Percentiles rank a stretch among this genome's conserved stretches.
Evolutionary conservation across 92 coral and sea anemone species (phyloP).

Genomic region (Zoanthus solanderi): DNA sequence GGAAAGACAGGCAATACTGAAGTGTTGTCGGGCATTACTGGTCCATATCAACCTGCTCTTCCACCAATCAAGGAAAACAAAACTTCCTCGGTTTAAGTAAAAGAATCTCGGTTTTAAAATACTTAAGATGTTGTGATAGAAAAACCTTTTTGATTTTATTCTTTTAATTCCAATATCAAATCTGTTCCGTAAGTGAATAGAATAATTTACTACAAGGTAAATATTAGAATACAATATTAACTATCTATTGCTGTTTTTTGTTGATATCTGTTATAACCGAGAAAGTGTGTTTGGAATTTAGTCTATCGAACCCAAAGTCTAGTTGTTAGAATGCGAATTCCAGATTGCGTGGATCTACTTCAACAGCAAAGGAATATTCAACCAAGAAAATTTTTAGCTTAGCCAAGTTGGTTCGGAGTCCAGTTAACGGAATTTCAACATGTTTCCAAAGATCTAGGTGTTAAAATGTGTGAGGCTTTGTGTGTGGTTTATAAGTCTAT

Average conservation of each 20-base stretch:
- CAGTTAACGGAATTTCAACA: too few species aligned
- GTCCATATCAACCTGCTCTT: slow-evolving; percentile 8
- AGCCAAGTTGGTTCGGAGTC: too few species aligned
- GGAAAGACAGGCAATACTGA: slow-evolving; percentile 2
- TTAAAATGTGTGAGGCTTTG: too few species aligned
- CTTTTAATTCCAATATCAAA: not conserved
- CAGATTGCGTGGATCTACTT: too few species aligned
- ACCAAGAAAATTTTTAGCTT: too few species aligned
- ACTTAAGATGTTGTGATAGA: not conserved
- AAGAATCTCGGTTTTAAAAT: not conserved
- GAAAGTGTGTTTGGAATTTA: not conserved
- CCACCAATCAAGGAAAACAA: slow-evolving; percentile 10
- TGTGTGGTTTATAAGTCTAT: too few species aligned
- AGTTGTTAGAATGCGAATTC: too few species aligned
- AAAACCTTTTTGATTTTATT: not conserved
- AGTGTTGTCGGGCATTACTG: not conserved
- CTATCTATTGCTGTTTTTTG: not conserved
- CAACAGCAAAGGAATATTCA: too few species aligned
- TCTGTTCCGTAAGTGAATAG: not conserved
- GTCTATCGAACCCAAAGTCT: not conserved
- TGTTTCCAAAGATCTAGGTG: too few species aligned
- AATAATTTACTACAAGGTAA: not conserved
- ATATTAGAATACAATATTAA: not conserved
- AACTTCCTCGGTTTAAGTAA: not conserved
- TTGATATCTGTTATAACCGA: not conserved